Base-by-base conservation (phyloP, 2,113 vertebrate genomes). In the Amphiprion ocellaris region DNA sequence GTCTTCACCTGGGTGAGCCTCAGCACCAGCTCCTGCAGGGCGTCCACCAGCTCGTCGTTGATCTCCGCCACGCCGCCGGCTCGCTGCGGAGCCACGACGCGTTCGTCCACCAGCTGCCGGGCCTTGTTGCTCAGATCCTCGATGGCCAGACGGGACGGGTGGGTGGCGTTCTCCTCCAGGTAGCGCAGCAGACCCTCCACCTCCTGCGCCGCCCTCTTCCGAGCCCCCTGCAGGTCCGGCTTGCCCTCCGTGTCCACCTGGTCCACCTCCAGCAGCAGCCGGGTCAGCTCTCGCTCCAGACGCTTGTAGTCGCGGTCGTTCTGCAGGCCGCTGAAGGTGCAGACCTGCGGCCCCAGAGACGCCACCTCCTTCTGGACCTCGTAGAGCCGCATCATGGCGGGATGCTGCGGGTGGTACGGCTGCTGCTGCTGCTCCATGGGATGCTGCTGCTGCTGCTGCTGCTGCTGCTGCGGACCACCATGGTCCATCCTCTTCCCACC, bases 1-100 rank as follows among this genome's bases (percentile, higher is more conserved):
- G 98, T 99, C 93, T 99, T 99, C 30, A 99, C 95, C 59, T 97
- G 98, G 0, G 98, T 98, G 47, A 99, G 95, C 88, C 94, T 92
- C 92, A 99, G 88, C 2, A 98, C 91, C 21, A 99, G 88, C 75
- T 96, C 95, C 92, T 98, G 97, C 85, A 99, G 95, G 10, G 93
- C 94, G 24, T 99, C 97, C 85, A 98, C 97, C 78, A 99, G 96
- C 71, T 97, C 97, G 0, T 97, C 97, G 1, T 92, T 93, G n/a
- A 95, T 93, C 3, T 94, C 93, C 0, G 83, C 79, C 24, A 76
- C 92, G 0, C 91, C 92, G 1, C 97, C 97, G 17, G 91, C 82
- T 2, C 96, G 94, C 21, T 96, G 96, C 0, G 96, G 96, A 2
- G 93, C 94, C 86, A 95, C 93, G 12, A 97, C 94, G 55, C 96